Percentiles rank a stretch among this genome's conserved stretches.
phyloP scores from a whole-genome alignment of 2,797 vertebrate genomes.

The Eptatretus atami region DNA sequence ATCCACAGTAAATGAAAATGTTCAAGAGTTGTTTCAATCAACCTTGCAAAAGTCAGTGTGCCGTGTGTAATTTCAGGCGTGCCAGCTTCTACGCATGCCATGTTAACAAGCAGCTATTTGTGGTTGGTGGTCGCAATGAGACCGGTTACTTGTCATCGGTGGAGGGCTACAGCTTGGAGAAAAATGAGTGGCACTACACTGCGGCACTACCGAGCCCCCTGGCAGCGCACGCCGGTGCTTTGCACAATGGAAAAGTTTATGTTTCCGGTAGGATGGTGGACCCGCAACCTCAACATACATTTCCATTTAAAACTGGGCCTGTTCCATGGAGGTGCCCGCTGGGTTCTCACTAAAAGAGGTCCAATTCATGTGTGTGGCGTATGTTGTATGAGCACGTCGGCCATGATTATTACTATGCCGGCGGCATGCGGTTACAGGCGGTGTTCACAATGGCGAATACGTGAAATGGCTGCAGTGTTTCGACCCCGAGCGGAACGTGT shows the following conservation, averaged over 20 bases:
- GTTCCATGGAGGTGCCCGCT: too few species aligned
- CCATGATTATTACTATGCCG: too few species aligned
- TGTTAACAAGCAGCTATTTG: conserved; percentile 78
- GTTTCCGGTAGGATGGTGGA: conserved; percentile 43
- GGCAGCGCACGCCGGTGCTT: conserved; percentile 72
- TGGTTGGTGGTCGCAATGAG: conserved; percentile 85
- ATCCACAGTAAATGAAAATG: too few species aligned
- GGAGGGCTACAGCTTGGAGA: conserved; percentile 88
- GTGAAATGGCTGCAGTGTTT: conserved; percentile 98
- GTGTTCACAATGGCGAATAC: conserved; percentile 92
- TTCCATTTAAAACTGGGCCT: too few species aligned
- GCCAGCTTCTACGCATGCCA: conserved; percentile 95
- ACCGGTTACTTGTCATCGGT: conserved; percentile 84
- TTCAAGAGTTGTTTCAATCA: too few species aligned
- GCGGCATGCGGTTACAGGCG: conserved; percentile 23
- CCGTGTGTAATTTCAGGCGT: conserved; percentile 27
- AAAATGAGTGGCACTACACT: conserved; percentile 87
- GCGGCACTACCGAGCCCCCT: conserved; percentile 70
- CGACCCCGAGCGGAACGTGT: conserved; percentile 87
- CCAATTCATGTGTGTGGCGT: too few species aligned
- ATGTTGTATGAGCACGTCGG: too few species aligned
- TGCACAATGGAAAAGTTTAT: conserved; percentile 93
- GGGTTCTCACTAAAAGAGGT: too few species aligned
- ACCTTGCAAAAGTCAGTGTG: too few species aligned
- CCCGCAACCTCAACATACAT: background rate